phyloP scores from a whole-genome alignment of 2,113 vertebrate genomes.

The Leucoraja erinaceus region DNA sequence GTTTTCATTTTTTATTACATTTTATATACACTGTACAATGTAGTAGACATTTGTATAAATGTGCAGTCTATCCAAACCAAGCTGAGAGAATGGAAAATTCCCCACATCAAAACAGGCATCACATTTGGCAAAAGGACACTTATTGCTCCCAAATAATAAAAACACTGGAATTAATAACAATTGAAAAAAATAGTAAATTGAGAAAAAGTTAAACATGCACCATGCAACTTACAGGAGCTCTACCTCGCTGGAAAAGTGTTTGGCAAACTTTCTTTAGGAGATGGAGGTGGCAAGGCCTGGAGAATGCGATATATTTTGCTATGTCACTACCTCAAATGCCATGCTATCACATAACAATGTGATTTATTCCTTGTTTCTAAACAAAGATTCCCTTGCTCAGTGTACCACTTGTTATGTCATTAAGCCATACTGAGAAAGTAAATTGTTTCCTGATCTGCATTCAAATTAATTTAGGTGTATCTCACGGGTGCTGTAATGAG shows the following conservation, averaged over 20 bases:
- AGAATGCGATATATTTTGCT: neutral
- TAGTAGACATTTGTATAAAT: neutral
- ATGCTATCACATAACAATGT: neutral
- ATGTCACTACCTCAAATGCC: too few species aligned
- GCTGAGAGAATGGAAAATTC: neutral
- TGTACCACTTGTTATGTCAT: neutral
- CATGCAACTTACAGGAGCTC: slow-evolving; percentile 24
- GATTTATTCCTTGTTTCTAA: neutral
- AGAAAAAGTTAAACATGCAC: neutral
- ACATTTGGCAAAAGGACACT: neutral
- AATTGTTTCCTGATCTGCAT: neutral
- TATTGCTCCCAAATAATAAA: neutral
- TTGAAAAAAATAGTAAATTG: slow-evolving; percentile 19
- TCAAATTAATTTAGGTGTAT: neutral
- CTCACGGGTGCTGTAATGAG: neutral
- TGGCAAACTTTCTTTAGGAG: neutral
- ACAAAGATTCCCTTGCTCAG: neutral
- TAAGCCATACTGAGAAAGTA: neutral
- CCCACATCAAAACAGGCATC: neutral
- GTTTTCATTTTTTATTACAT: neutral
- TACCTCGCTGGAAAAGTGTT: neutral
- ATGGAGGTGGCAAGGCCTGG: neutral
- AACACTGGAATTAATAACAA: slow-evolving; percentile 21
- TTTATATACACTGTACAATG: slow-evolving; percentile 21
- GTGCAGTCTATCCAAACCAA: neutral